Evolutionary conservation across 53 echinoderm and acorn worm genomes (phyloP).

Genomic region (Stichopus horrens): DNA sequence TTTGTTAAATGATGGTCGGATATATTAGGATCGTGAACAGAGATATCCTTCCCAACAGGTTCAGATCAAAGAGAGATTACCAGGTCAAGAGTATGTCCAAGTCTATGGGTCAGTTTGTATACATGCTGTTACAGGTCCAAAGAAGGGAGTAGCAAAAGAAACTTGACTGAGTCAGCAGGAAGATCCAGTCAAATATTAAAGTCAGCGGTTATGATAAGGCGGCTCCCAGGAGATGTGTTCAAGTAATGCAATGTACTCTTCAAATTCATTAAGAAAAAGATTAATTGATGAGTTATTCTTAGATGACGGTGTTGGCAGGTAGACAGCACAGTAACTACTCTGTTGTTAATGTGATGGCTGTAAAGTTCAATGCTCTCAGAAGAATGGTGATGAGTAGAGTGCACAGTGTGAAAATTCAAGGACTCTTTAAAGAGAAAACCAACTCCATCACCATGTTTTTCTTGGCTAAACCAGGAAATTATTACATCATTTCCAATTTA

Average conservation of each 20-base stretch:
- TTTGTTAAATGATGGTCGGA: no score
- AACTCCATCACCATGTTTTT: slow-evolving; percentile 23
- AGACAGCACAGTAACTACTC: slow-evolving; percentile 19
- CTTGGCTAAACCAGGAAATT: background rate
- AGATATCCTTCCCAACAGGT: background rate
- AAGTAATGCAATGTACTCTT: background rate
- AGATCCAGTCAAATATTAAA: slow-evolving; percentile 17
- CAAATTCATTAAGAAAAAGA: slow-evolving; percentile 22
- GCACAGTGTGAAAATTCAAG: background rate
- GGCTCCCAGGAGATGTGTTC: slow-evolving; percentile 10
- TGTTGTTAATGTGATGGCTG: background rate
- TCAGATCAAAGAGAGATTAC: background rate
- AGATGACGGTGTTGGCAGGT: slow-evolving; percentile 19
- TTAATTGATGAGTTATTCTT: background rate
- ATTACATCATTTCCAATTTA: background rate
- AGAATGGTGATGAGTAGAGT: background rate
- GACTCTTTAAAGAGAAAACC: background rate
- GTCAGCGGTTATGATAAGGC: slow-evolving; percentile 8
- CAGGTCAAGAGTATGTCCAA: slow-evolving; percentile 14
- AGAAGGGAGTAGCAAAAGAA: slow-evolving; percentile 1
- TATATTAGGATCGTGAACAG: background rate
- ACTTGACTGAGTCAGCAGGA: background rate
- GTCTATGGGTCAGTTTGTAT: slow-evolving; percentile 1
- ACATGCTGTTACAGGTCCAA: slow-evolving; percentile 8
- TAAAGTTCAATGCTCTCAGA: slow-evolving; percentile 18